Base-by-base conservation (phyloP, 2,797 vertebrate genomes). In the Lepilemur ruficaudatus region DNA sequence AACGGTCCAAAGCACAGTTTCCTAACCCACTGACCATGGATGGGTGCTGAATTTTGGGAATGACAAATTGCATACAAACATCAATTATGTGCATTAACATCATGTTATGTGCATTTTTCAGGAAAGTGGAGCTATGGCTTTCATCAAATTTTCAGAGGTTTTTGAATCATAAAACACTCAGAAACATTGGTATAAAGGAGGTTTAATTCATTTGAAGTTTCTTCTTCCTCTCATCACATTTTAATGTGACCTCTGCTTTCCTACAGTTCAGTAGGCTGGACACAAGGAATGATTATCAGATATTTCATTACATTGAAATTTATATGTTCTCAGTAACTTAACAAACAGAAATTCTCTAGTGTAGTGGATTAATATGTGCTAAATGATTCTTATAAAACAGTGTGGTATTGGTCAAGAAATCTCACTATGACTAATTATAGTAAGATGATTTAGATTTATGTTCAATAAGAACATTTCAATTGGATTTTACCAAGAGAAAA, bases 171-270 rank as follows among this genome's bases (percentile, higher is more conserved):
- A 57, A 70, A 61, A 85, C 32, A 67, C 32, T 70, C 25, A 22
- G 80, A 69, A 75, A 20, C 4, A 8, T 28, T 76, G 35, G 18
- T 61, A 28, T 70, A 48, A 78, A 91, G 61, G 46, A 95, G 87
- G 17, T 84, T 94, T 67, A 76, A 59, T 96, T 93, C 43, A 86
- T 86, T 97, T 78, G 18, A 35, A 78, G 65, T 84, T 80, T 89
- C 35, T 86, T 90, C 48, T 75, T 95, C 10, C 28, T 82, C 4
- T 75, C 46, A 35, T 87, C 73, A 67, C 17, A 30, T 89, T 65
- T 78, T 84, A 83, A 87, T 32, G 8, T 55, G 35, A 86, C 57
- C 12, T 89, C 28, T 95, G 48, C 32, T 91, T 78, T 96, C n/a
- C 78, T 65, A 70, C 75, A 20, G n/a, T 92, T 84, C 59, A 72